These are phyloP conservation scores for Gymnothorax javanicus DNA, from an alignment of 2,797 vertebrate genomes.

Conservation along the genomic window DNA sequence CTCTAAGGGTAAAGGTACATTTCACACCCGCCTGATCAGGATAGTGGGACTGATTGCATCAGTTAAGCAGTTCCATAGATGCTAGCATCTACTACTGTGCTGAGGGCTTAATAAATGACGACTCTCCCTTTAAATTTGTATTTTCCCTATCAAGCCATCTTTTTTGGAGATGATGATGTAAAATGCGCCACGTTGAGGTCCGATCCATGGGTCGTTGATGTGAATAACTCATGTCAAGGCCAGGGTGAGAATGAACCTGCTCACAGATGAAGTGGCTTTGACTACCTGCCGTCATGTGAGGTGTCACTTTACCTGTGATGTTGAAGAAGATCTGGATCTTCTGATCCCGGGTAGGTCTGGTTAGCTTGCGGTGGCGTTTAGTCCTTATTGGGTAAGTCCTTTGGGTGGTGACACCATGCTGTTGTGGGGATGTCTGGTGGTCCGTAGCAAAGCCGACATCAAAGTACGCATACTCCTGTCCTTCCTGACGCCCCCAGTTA, in stretches of 20 bases:
- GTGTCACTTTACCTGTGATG: conserved; percentile 84
- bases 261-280: no score
- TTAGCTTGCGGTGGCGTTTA: conserved; percentile 80
- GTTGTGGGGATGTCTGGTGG: conserved; percentile 59
- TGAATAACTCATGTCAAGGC: background rate
- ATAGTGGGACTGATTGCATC: no score
- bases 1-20: no score
- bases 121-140: no score
- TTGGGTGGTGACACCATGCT: conserved; percentile 44
- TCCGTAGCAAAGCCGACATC: conserved; percentile 78
- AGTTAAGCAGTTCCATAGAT: no score
- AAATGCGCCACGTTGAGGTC: no score
- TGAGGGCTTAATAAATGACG: no score
- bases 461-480: conserved; percentile 90
- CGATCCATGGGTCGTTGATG: no score
- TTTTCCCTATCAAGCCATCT: no score
- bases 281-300: conserved; percentile 71
- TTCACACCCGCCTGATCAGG: no score
- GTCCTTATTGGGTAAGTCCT: conserved; percentile 65
- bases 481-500: conserved; percentile 78
- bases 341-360: conserved; percentile 80
- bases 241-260: background rate
- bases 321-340: conserved; percentile 98
- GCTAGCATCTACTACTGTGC: no score
- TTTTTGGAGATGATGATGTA: no score